Evolutionary conservation across 2,113 vertebrate genomes (phyloP).

Genomic region (Felis catus): F.catus_Fca126_mat1.0 CM031418.1:91773001-91773500

Average conservation of each 20-base stretch:
- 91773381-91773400: conserved; percentile 2
- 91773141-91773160: background rate
- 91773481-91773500: conserved; percentile 19
- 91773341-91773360: background rate
- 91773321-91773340: background rate
- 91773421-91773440: background rate
- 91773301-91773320: background rate
- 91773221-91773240: background rate
- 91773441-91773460: background rate
- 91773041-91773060: background rate
- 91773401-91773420: conserved; percentile 2
- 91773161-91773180: background rate
- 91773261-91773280: background rate
- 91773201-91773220: too few species aligned
- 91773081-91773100: background rate
- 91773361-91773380: background rate
- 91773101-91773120: background rate
- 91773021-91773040: too few species aligned
- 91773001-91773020: too few species aligned
- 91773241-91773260: background rate
- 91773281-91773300: background rate
- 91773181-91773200: fast-evolving
- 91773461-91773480: conserved; percentile 24
- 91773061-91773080: background rate
- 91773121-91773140: background rate